These are phyloP conservation scores for Cataglyphis hispanica DNA, from an alignment of 1,140 invertebrate genomes.

Conservation along the genomic window DNA sequence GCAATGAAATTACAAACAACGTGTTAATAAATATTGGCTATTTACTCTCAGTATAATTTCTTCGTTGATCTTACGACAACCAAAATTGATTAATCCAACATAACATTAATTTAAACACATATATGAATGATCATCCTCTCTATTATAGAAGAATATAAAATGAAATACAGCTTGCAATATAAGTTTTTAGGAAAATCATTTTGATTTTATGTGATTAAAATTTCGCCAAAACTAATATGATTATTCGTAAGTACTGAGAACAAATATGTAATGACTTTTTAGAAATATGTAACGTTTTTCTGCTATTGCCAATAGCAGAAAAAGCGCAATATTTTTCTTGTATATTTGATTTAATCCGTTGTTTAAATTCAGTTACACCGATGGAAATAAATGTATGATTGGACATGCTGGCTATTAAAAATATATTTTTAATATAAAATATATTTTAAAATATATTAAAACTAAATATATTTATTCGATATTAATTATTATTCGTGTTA, in stretches of 20 bases:
- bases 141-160: neutral
- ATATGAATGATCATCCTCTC: neutral
- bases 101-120: constrained; percentile 31
- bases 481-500: neutral
- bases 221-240: neutral
- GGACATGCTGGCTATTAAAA: neutral
- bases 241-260: neutral
- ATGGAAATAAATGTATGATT: neutral
- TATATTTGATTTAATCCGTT: neutral
- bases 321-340: constrained; percentile 10
- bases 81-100: constrained; percentile 34
- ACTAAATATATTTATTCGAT: neutral
- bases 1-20: neutral
- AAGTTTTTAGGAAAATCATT: constrained; percentile 1
- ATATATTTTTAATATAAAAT: neutral
- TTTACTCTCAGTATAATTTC: neutral
- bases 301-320: neutral
- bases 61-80: neutral
- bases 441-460: too few species aligned
- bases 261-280: constrained; percentile 34
- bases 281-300: neutral
- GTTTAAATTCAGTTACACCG: neutral
- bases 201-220: constrained; percentile 23
- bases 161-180: constrained; percentile 12
- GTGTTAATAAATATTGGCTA: constrained; percentile 35